These are phyloP conservation scores for Thalassaphorura encarpata DNA, from an alignment of 1,140 invertebrate genomes.

Conservation along the genomic window DNA sequence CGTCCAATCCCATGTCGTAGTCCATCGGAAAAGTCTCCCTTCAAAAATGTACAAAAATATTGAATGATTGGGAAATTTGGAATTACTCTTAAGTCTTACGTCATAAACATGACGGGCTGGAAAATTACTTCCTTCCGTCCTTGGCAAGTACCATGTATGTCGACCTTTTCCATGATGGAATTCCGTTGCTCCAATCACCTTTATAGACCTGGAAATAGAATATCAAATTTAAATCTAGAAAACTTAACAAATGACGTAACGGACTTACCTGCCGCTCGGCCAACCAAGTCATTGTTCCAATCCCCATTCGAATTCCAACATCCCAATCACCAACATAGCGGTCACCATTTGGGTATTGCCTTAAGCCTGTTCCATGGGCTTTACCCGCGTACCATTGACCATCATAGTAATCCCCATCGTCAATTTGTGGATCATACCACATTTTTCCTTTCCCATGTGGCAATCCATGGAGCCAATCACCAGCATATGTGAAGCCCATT, in stretches of 20 bases:
- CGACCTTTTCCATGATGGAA: constrained; percentile 19
- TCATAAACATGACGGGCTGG: constrained; percentile 16
- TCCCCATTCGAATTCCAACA: constrained; percentile 70
- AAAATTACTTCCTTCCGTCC: constrained; percentile 4
- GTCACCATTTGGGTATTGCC: constrained; percentile 27
- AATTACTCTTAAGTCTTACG: neutral
- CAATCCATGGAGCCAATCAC: constrained; percentile 70
- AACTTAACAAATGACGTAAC: neutral
- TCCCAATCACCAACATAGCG: constrained; percentile 72
- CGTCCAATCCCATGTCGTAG: constrained; percentile 23
- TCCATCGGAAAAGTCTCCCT: constrained; percentile 17
- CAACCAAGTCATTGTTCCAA: constrained; percentile 51
- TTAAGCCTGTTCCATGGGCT: constrained; percentile 14
- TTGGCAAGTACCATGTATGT: constrained; percentile 25
- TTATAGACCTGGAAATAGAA: constrained; percentile 15
- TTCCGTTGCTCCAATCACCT: constrained; percentile 21
- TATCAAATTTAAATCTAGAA: neutral
- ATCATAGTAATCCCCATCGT: constrained; percentile 33
- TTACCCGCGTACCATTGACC: constrained; percentile 33
- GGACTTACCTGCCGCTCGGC: constrained; percentile 13
- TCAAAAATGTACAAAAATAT: neutral
- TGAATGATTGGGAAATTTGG: neutral
- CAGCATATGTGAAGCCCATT: constrained; percentile 59
- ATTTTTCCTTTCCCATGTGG: constrained; percentile 69
- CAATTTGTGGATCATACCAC: constrained; percentile 21